These are phyloP conservation scores for Drosophila bunnanda DNA, from an alignment of 2,888 invertebrate genomes.

Conservation along the genomic window DNA sequence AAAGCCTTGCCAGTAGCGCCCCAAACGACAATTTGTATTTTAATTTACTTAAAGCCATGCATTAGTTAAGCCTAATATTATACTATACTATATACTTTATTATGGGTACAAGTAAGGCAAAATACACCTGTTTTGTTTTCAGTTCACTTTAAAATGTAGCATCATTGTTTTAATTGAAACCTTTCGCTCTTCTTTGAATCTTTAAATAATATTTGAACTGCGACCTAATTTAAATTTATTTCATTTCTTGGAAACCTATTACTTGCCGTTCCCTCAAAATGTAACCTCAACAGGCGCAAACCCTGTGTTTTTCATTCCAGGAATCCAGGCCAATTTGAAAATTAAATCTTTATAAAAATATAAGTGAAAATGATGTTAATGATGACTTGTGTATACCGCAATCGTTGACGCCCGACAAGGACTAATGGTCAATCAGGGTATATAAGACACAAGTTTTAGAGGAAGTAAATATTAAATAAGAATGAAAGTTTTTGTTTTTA, in stretches of 20 bases:
- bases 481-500: neutral
- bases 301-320: conserved; percentile 5
- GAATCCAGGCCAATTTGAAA: conserved; percentile 30
- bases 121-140: too few relatives aligned
- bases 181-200: neutral
- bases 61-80: neutral
- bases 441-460: neutral
- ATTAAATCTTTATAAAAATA: conserved; percentile 36
- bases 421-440: neutral
- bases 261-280: neutral
- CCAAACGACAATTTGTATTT: neutral
- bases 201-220: neutral
- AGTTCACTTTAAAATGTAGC: too few relatives aligned
- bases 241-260: neutral
- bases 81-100: neutral
- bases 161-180: neutral
- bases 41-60: neutral
- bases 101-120: neutral
- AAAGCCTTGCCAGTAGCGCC: neutral
- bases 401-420: neutral
- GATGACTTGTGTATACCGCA: conserved; percentile 23
- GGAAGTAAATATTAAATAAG: neutral
- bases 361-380: conserved; percentile 46
- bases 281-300: neutral
- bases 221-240: neutral